Evolutionary conservation across 2,113 vertebrate species (phyloP).

Genomic region (Lamprotornis superbus): DNA sequence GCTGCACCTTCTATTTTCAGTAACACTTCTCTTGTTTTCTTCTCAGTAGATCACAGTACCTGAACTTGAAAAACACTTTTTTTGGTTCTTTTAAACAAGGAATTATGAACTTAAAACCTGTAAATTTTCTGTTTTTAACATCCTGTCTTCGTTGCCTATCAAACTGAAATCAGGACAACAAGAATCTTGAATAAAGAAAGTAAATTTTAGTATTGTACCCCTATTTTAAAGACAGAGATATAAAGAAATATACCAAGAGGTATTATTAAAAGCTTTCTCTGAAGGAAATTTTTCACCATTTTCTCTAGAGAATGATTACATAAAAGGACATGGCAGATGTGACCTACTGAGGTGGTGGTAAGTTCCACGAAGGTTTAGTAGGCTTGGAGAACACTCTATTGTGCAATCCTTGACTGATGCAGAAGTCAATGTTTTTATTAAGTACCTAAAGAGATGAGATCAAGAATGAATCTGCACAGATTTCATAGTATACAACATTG

Average conservation of each 20-base stretch:
- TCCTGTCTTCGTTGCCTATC: neutral
- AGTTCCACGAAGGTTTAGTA: neutral
- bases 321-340: neutral
- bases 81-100: neutral
- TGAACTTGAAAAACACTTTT: neutral
- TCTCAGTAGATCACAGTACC: neutral
- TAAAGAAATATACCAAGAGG: neutral
- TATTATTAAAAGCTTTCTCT: neutral
- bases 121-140: neutral
- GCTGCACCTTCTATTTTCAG: neutral
- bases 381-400: neutral
- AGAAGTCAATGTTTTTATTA: neutral
- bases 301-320: neutral
- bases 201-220: neutral
- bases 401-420: neutral
- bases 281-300: neutral
- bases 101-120: neutral
- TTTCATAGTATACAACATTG: neutral
- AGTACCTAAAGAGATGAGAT: neutral
- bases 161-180: fast-evolving
- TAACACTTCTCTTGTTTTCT: neutral
- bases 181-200: neutral
- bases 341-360: neutral
- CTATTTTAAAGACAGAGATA: neutral
- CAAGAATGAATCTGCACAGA: neutral